A percentile compares a stretch with the other conserved stretches of the same genome.
Conservation (phyloP, 2,797 vertebrate genomes). For the Crenichthys baileyi region DNA sequence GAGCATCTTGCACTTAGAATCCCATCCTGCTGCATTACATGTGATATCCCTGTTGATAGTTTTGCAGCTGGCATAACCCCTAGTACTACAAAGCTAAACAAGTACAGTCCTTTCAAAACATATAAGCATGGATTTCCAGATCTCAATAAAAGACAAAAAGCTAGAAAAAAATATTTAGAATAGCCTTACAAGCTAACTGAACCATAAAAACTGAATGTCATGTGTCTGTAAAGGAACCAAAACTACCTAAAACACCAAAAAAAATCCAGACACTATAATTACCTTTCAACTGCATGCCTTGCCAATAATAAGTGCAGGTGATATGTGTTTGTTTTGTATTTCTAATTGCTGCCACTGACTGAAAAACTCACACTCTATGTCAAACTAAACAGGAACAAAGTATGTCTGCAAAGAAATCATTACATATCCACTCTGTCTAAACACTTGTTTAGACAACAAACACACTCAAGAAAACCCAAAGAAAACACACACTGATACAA, state of each 20-base stretch:
- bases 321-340: not conserved
- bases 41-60: not conserved
- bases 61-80: not conserved
- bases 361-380: not conserved
- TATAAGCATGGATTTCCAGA: rapidly evolving
- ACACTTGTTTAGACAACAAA: no score
- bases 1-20: conserved; percentile 16
- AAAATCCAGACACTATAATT: not conserved
- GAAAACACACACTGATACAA: no score
- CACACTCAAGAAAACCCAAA: not conserved
- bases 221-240: not conserved
- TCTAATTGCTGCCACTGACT: not conserved
- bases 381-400: not conserved
- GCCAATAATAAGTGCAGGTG: not conserved
- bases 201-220: not conserved
- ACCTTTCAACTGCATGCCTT: not conserved
- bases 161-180: not conserved
- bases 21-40: conserved; percentile 6
- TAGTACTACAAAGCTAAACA: no score
- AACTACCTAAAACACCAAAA: not conserved
- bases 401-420: not conserved
- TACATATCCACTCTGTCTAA: not conserved
- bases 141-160: not conserved
- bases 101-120: not conserved
- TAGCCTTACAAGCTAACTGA: not conserved